Conservation (phyloP, 1,140 invertebrate genomes). For the Conus betulinus region DNA sequence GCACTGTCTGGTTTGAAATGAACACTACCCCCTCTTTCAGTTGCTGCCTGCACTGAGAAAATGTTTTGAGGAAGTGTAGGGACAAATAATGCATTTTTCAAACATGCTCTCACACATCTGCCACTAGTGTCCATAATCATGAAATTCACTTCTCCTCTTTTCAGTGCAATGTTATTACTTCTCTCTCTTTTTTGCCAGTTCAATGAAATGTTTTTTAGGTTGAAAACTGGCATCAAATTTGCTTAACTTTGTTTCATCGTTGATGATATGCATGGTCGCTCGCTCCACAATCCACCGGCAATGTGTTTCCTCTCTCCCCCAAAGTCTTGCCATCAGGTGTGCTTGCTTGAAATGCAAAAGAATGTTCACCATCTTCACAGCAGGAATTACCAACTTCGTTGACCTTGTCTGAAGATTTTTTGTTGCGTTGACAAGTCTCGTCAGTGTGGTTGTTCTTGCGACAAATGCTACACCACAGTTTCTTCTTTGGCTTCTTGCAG, state of each 20-base stretch:
- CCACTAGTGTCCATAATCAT: background rate
- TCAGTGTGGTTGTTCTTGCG: background rate
- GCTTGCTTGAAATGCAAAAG: background rate
- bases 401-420: background rate
- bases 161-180: background rate
- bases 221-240: background rate
- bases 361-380: background rate
- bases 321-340: background rate
- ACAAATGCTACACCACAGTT: conserved; percentile 20
- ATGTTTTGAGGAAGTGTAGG: conserved; percentile 33
- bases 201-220: background rate
- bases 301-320: background rate
- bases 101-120: conserved; percentile 25
- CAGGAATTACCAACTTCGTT: background rate
- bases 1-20: background rate
- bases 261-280: background rate
- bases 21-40: background rate
- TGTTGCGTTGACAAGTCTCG: background rate
- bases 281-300: background rate
- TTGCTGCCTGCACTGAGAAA: conserved; percentile 35
- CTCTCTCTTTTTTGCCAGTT: background rate
- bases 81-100: conserved; percentile 25
- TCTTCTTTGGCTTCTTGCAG: background rate
- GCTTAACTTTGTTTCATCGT: background rate
- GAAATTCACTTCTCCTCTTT: background rate